Evolutionary conservation across 1,140 invertebrate species (phyloP).

Genomic region (Galleria mellonella): DNA sequence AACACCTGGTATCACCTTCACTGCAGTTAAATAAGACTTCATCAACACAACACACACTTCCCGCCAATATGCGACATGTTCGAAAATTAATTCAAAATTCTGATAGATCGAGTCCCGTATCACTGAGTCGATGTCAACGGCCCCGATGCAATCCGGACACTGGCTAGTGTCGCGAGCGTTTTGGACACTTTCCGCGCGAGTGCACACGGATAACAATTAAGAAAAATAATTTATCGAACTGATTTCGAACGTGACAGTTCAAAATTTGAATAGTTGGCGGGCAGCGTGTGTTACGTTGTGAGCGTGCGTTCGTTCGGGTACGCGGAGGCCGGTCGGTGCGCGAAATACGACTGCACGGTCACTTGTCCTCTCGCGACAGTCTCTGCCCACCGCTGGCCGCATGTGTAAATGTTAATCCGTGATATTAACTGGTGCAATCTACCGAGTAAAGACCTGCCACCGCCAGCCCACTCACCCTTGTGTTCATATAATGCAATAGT

Average conservation of each 20-base stretch:
- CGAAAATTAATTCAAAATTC: constrained; percentile 33
- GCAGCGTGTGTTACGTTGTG: constrained; percentile 53
- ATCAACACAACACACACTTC: constrained; percentile 41
- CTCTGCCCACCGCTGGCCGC: constrained; percentile 52
- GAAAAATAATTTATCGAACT: constrained; percentile 38
- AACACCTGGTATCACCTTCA: constrained; percentile 53
- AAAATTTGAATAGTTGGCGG: constrained; percentile 63
- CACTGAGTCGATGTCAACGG: constrained; percentile 50
- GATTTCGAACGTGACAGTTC: constrained; percentile 34
- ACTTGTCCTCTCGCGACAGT: constrained; percentile 39
- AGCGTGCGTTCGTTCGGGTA: constrained; percentile 41
- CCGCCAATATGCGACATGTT: constrained; percentile 50
- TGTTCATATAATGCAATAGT: neutral
- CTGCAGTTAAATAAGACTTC: constrained; percentile 40
- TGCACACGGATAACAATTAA: constrained; percentile 47
- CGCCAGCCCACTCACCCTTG: neutral
- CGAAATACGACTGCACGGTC: constrained; percentile 56
- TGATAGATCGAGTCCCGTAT: constrained; percentile 25
- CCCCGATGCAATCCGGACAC: constrained; percentile 54
- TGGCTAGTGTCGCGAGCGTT: constrained; percentile 44
- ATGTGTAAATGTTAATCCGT: constrained; percentile 52
- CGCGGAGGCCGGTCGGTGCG: constrained; percentile 57
- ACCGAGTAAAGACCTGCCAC: neutral
- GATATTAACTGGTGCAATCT: constrained; percentile 28
- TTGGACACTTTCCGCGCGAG: constrained; percentile 35